Evolutionary conservation across 2,888 invertebrate species (phyloP), one percentile per base, ranked within the genome.

Genomic region (Tipula confusa): DNA sequence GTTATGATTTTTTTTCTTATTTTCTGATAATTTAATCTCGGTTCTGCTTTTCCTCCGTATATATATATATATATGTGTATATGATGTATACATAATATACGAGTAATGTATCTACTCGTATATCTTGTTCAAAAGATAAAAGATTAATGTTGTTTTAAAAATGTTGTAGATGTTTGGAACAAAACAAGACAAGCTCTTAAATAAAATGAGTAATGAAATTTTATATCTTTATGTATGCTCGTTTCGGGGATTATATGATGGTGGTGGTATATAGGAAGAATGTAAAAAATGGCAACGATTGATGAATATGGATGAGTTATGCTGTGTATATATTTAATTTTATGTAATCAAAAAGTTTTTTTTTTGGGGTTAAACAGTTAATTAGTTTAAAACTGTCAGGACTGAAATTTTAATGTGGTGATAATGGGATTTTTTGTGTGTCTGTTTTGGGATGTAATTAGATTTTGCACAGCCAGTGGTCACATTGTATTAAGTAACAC

Each of bases 141-240:
- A 64, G 64, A 64, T 64, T 64, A 64, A 64, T 64, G 64, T 64
- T 64, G 24, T 64, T 64, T 64, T 64, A 64, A 64, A 64, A 64
- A 64, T 64, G 24, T 64, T 43, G 43, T 43, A 43, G n/a, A 15
- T 36, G 9, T 64, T 64, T 64, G 64, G 64, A 64, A 64, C 64
- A 64, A 64, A 64, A 64, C 64, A 64, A 64, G 64, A 64, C 64
- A 64, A 64, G 64, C 64, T 64, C 64, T 64, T 64, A 64, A 64
- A 64, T 64, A 64, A 64, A 64, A 64, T 64, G 64, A 64, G 64
- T 64, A 64, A 64, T 64, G 64, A 64, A 64, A 64, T 64, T 64
- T 64, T 9, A 64, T 64, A 7, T 18, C 24, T 64, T 1, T 18
- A 15, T 43, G 43, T 24, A 64, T 64, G 18, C 3, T 64, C 15